phyloP scores from a whole-genome alignment of 2,797 vertebrate genomes.

The Rhinophrynus dorsalis region DNA sequence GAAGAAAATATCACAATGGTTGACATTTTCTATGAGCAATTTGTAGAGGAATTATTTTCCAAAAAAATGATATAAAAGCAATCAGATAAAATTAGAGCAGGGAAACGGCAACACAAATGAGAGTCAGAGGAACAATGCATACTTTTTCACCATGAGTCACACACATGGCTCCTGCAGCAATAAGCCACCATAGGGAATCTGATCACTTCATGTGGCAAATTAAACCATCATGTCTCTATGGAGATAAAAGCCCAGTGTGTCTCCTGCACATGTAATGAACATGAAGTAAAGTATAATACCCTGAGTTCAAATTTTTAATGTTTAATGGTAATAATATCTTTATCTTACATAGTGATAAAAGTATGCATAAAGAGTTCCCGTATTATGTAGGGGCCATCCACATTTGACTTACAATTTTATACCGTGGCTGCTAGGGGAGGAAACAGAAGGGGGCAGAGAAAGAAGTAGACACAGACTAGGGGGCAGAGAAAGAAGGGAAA shows the following conservation, averaged over 20 bases:
- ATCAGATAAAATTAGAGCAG: conserved; percentile 36
- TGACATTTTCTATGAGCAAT: conserved; percentile 38
- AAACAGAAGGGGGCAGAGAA: too few relatives aligned
- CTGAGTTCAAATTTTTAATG: too few relatives aligned
- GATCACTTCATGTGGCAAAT: conserved; percentile 11
- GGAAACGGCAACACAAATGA: conserved; percentile 20
- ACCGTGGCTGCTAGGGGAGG: too few relatives aligned
- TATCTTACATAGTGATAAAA: too few relatives aligned
- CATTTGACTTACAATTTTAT: too few relatives aligned
- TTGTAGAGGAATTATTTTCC: conserved; percentile 36
- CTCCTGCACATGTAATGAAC: conserved; percentile 16
- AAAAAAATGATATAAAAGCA: conserved; percentile 19
- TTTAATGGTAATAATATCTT: too few relatives aligned
- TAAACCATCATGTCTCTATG: conserved; percentile 4
- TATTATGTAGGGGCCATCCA: too few relatives aligned
- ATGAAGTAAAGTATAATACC: neutral
- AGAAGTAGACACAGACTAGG: too few relatives aligned
- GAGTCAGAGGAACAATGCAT: conserved; percentile 6
- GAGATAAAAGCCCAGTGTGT: neutral
- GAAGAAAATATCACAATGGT: neutral
- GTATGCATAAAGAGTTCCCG: too few relatives aligned
- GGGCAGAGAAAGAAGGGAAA: too few relatives aligned
- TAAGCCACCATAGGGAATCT: conserved; percentile 16
- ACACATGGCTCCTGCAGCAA: conserved; percentile 9
- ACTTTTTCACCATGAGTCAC: conserved; percentile 10